Evolutionary conservation across 2,888 invertebrate species (phyloP), one percentile per base, ranked within the genome.

Genomic region (Tigriopus californicus): DNA sequence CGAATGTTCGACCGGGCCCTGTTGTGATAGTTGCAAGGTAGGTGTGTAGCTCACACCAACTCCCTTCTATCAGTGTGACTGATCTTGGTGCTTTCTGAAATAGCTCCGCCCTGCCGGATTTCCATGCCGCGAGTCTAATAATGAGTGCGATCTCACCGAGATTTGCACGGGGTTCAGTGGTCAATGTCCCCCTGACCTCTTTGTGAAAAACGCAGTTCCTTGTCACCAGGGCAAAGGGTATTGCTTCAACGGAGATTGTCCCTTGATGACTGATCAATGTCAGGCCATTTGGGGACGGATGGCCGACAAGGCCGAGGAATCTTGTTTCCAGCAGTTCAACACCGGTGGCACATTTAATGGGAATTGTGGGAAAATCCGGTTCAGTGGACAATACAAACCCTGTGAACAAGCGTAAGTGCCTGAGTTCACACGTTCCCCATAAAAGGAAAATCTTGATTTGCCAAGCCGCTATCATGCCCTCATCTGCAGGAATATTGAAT

Each of bases 111-210:
- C 78, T 12, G 76, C 79, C 61, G 91, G 90, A 18, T 78, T 81
- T 48, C 75, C 85, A 61, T 98, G 97, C 71, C 80, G 97, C 20
- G 82, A 84, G 59, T 79, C 89, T 0, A 77, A 79, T 62, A 89
- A 88, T 70, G 94, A 94, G 69, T 98, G 97, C 71, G 97, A 98
- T 75, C 78, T 98, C 40, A 88, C 92, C 20, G 97, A 98, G 70
- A 80, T 82, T 59, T 98, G 97, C 72, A 82, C 86, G 60, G 97
- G 97, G 0, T 79, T 80, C 54, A 80, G 79, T 44, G 95, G 95
- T 0, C 78, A 84, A 63, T 98, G 97, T 72, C 97, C 97, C 0
- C 67, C 74, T 1, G 91, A 98, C 71, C 81, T 88, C 1, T 82
- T 83, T 73, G 84, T 88, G 68, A 91, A 92, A 73, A 94, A 97